Evolutionary conservation across 1,140 invertebrate species (phyloP), one percentile per base, ranked within the genome.

Genomic region (Archegozetes longisetosus): DNA sequence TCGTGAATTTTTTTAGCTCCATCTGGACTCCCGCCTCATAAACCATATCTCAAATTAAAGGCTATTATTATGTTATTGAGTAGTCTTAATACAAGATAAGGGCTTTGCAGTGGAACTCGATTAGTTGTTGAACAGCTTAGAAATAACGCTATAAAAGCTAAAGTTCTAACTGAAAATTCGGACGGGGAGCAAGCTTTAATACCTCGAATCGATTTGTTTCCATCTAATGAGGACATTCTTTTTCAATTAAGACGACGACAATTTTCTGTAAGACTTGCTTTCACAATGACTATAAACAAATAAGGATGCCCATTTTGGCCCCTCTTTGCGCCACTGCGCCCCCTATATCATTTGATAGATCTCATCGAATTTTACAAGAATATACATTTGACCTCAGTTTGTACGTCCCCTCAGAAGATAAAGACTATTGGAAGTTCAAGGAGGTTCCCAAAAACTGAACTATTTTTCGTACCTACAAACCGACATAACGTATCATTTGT

Each of bases 221-320:
- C 46, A 47, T 47, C 46, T 13, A n/a, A 60, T 52, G 13, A 32
- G 17, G 58, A 48, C 47, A 17, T 13, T 29, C 23, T 48, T 61
- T 22, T 40, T 27, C n/a, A n/a, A n/a, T n/a, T n/a, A n/a, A n/a
- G n/a, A n/a, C n/a, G n/a, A n/a, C n/a, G n/a, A n/a, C 63, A 64
- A 48, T 55, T 64, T 46, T 50, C 50, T 13, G 24, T 61, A 14
- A 24, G 28, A 48, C 29, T 64, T 9, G 28, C 76, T 29, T 80
- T 78, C 67, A 70, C 73, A 23, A 74, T 79, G 68, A 72, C 73
- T 23, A 75, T 76, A 51, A 78, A 76, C 65, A 77, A 80, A 67
- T 71, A 73, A 66, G 71, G 75, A 66, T 68, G 75, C 26, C 72
- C 75, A 57, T n/a, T n/a, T n/a, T n/a, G n/a, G n/a, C n/a, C n/a